Conservation (phyloP, 2,888 invertebrate genomes). For the Sphinx pinastri region DNA sequence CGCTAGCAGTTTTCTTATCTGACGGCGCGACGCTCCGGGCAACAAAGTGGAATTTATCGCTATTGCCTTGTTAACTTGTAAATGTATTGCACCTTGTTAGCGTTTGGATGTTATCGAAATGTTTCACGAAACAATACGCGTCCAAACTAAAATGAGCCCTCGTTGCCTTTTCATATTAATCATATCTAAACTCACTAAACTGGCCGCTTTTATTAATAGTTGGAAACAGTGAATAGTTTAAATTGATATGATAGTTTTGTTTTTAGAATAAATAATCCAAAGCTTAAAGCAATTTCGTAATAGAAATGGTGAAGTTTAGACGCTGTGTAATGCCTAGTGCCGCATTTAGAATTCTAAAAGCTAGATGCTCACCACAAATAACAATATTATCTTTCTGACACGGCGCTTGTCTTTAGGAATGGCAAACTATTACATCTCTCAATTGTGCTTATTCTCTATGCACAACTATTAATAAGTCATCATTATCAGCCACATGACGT, state of each 20-base stretch:
- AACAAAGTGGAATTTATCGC: conserved; percentile 63
- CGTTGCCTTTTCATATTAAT: neutral
- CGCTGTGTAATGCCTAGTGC: neutral
- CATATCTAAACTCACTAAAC: neutral
- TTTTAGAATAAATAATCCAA: neutral
- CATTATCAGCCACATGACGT: too few relatives aligned
- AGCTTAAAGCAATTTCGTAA: neutral
- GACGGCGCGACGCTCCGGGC: conserved; percentile 38
- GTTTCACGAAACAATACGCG: conserved; percentile 21
- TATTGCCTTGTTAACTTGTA: conserved; percentile 67
- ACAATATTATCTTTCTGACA: neutral
- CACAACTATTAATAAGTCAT: too few relatives aligned
- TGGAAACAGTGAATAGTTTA: neutral
- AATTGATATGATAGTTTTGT: neutral
- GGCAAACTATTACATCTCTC: too few relatives aligned
- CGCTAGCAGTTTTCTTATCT: conserved; percentile 51
- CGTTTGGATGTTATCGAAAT: conserved; percentile 49
- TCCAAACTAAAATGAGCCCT: conserved; percentile 5
- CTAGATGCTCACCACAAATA: neutral
- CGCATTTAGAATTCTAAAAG: neutral
- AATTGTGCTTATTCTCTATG: too few relatives aligned
- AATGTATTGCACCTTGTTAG: conserved; percentile 68
- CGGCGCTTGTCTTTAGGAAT: neutral
- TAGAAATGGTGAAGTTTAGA: neutral
- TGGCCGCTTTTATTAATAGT: neutral